Evolutionary conservation across 2,113 vertebrate species (phyloP).

Genomic region (Campylomormyrus tamandua): DNA sequence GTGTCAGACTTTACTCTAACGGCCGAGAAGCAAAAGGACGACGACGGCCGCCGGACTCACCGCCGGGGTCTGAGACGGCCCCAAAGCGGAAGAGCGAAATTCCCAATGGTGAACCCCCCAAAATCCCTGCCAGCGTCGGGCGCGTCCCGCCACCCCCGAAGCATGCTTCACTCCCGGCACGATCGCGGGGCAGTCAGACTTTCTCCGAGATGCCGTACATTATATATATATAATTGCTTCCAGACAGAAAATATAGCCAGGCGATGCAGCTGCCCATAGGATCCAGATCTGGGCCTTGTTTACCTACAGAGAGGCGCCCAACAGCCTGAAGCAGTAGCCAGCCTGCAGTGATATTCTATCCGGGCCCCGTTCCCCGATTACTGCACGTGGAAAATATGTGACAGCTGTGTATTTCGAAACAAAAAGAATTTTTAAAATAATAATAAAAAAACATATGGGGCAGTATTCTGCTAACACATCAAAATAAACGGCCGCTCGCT

Average conservation of each 20-base stretch:
- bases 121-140: not conserved
- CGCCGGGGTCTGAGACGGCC: not conserved
- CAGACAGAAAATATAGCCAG: slow-evolving; percentile 20
- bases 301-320: slow-evolving; percentile 1
- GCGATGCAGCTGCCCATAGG: not conserved
- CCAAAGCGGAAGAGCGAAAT: not conserved
- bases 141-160: not conserved
- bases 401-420: slow-evolving; percentile 35
- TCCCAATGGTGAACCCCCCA: not conserved
- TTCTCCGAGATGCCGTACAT: slow-evolving; percentile 13
- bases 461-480: not conserved
- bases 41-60: not conserved
- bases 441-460: slow-evolving; percentile 35
- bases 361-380: slow-evolving; percentile 24
- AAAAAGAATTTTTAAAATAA: not conserved
- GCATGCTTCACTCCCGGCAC: not conserved
- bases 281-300: not conserved
- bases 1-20: not conserved
- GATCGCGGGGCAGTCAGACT: slow-evolving; percentile 12
- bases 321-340: not conserved
- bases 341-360: not conserved
- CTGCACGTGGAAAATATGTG: slow-evolving; percentile 44
- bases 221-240: slow-evolving; percentile 13
- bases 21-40: not conserved
- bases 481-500: not conserved